phyloP scores from a whole-genome alignment of 2,888 invertebrate genomes.

The Acleris emargana region DNA sequence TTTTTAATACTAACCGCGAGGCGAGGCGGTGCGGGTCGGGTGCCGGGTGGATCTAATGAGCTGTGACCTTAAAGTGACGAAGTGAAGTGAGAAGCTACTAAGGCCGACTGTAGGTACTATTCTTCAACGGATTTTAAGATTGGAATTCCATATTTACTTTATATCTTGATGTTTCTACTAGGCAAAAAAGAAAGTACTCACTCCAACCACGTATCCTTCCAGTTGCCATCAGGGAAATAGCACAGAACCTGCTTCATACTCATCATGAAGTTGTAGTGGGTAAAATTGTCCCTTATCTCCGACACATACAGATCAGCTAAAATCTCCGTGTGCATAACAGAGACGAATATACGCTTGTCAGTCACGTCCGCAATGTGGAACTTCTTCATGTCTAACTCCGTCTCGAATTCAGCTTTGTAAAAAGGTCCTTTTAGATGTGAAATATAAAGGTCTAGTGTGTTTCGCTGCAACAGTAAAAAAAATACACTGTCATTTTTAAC shows the following conservation, averaged over 20 bases:
- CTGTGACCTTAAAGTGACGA: no score
- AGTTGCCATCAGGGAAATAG: constrained; percentile 92
- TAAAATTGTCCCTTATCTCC: constrained; percentile 85
- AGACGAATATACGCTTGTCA: constrained; percentile 90
- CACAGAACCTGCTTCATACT: constrained; percentile 92
- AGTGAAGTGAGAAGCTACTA: no score
- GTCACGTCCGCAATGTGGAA: constrained; percentile 94
- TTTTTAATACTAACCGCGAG: no score
- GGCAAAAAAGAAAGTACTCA: constrained; percentile 70
- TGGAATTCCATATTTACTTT: no score
- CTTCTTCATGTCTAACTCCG: constrained; percentile 85
- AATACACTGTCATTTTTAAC: background rate
- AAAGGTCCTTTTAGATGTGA: constrained; percentile 90
- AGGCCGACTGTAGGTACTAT: no score
- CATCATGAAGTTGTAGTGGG: constrained; percentile 88
- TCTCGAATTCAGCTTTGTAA: constrained; percentile 89
- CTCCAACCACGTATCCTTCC: constrained; percentile 93
- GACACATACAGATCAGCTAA: constrained; percentile 92
- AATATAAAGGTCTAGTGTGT: constrained; percentile 87
- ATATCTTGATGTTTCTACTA: background rate
- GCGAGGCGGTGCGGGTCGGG: no score
- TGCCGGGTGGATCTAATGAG: no score
- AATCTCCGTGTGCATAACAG: constrained; percentile 90
- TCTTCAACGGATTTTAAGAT: no score
- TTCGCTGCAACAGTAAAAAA: constrained; percentile 57